Conservation (phyloP, 2,113 vertebrate genomes). For the Chlorocebus sabaeus region DNA sequence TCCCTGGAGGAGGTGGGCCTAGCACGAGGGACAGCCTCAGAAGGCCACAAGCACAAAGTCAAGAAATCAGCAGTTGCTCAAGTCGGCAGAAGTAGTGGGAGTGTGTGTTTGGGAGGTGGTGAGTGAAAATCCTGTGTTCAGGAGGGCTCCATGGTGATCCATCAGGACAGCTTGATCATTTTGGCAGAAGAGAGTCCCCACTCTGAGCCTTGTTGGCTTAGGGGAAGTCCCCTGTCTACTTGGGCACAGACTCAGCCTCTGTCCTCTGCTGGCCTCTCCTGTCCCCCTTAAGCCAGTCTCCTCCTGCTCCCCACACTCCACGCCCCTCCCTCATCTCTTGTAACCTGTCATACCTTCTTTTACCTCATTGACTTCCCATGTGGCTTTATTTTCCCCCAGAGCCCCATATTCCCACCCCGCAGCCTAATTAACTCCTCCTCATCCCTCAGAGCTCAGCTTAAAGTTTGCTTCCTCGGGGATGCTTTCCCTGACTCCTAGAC, state of each 20-base stretch:
- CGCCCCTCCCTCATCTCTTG: neutral
- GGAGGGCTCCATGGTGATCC: neutral
- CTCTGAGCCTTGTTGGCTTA: neutral
- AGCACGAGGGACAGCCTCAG: neutral
- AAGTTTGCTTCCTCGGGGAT: neutral
- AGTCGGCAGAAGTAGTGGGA: neutral
- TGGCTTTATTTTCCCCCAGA: neutral
- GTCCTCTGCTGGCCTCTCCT: neutral
- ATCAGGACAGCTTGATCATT: neutral
- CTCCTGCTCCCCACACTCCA: neutral
- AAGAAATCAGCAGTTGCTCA: neutral
- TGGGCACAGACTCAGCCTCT: neutral
- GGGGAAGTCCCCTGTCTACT: neutral
- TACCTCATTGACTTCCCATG: neutral
- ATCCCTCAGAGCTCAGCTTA: neutral
- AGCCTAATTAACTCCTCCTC: neutral
- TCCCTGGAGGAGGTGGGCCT: neutral
- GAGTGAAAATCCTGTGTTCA: neutral
- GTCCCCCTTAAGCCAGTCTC: neutral
- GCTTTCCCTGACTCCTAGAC: neutral
- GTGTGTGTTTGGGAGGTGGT: neutral
- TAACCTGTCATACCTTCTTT: neutral
- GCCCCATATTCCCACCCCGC: neutral
- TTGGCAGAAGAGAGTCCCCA: neutral
- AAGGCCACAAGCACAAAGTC: neutral